These are phyloP conservation scores for Platerodrilus igneus DNA, from an alignment of 2,888 invertebrate genomes.

Conservation along the genomic window DNA sequence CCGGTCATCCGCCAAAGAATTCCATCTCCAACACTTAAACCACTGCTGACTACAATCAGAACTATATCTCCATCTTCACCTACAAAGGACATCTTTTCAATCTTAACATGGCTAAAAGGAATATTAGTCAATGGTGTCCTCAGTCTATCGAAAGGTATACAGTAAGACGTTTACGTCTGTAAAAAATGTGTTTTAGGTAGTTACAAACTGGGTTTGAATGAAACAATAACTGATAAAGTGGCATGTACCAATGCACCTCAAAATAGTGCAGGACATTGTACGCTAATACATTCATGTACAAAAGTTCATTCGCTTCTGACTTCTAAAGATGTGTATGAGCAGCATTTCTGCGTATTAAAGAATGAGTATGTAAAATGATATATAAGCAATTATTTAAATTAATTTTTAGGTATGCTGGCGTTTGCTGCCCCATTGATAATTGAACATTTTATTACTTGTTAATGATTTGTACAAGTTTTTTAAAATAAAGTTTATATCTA, in stretches of 20 bases:
- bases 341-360: constrained; percentile 11
- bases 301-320: constrained; percentile 9
- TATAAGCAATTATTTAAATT: background rate
- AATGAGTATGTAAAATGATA: constrained; percentile 14
- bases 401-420: constrained; percentile 6
- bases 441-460: too few relatives aligned
- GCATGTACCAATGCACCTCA: constrained; percentile 11
- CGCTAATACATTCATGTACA: constrained; percentile 12
- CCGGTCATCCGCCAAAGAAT: too few relatives aligned
- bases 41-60: too few relatives aligned
- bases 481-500: too few relatives aligned
- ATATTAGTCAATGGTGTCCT: too few relatives aligned
- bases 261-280: constrained; percentile 13
- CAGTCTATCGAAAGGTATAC: too few relatives aligned
- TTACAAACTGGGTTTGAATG: constrained; percentile 16
- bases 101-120: too few relatives aligned
- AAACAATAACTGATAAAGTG: constrained; percentile 6
- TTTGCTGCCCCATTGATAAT: constrained; percentile 8
- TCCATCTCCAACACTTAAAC: too few relatives aligned
- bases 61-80: too few relatives aligned
- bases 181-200: constrained; percentile 14
- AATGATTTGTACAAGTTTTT: too few relatives aligned
- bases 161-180: too few relatives aligned
- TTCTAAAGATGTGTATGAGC: background rate
- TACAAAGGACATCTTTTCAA: too few relatives aligned